Percentiles rank a stretch among this genome's conserved stretches.
Conservation (phyloP, 2,888 invertebrate genomes). For the Latrodectus hesperus region DNA sequence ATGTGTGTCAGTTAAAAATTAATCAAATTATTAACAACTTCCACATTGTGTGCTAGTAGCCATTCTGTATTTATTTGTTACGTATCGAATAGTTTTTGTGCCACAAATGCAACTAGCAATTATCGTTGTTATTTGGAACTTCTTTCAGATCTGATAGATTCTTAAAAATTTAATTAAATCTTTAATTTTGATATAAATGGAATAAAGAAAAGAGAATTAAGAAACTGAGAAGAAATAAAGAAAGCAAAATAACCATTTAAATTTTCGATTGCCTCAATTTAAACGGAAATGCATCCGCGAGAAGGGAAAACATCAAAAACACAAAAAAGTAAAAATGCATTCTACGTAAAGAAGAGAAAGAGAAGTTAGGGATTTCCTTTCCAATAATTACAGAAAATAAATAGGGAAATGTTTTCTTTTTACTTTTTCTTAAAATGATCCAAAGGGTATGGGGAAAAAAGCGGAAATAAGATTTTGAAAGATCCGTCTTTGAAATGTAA, state of each 20-base stretch:
- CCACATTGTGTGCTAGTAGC: too few relatives aligned
- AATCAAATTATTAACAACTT: too few relatives aligned
- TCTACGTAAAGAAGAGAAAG: not conserved
- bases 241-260: not conserved
- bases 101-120: too few relatives aligned
- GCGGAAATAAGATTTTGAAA: constrained; percentile 10
- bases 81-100: too few relatives aligned
- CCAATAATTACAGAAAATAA: constrained; percentile 53
- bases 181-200: not conserved
- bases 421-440: not conserved
- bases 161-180: not conserved
- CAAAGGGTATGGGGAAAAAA: not conserved
- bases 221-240: not conserved
- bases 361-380: constrained; percentile 7
- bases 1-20: too few relatives aligned
- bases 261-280: not conserved
- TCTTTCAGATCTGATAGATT: not conserved
- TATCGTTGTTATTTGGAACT: too few relatives aligned
- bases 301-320: not conserved
- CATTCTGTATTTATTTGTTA: too few relatives aligned
- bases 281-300: not conserved
- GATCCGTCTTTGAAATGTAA: constrained; percentile 18
- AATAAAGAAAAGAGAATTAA: not conserved
- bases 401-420: constrained; percentile 21
- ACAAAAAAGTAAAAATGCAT: not conserved